Evolutionary conservation across 2,113 vertebrate genomes (phyloP).

Genomic region (Apteryx owenii): DNA sequence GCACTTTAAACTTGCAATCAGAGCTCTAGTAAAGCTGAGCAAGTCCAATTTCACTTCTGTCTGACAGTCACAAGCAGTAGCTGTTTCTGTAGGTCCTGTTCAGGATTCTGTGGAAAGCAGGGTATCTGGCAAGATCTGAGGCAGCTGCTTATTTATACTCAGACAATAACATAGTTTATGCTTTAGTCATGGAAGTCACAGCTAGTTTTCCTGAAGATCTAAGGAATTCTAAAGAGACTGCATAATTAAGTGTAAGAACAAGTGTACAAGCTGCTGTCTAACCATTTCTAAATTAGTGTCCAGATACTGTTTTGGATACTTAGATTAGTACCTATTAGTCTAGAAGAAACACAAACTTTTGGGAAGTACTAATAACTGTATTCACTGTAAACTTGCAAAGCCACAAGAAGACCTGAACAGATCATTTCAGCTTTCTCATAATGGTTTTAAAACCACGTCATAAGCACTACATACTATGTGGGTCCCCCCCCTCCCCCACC

Average conservation of each 20-base stretch:
- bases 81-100: not conserved
- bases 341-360: not conserved
- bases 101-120: not conserved
- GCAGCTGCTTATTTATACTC: accelerated
- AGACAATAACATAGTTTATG: not conserved
- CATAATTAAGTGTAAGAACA: not conserved
- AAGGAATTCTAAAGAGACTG: accelerated
- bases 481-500: too few relatives aligned
- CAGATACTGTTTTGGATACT: accelerated
- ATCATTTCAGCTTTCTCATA: too few relatives aligned
- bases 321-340: accelerated
- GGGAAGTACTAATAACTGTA: not conserved
- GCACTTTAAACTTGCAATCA: not conserved
- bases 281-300: accelerated
- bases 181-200: accelerated
- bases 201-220: accelerated
- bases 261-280: accelerated
- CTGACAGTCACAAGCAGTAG: accelerated
- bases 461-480: not conserved
- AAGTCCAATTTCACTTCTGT: not conserved
- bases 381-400: accelerated
- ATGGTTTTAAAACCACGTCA: not conserved
- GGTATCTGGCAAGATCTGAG: not conserved
- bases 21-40: not conserved
- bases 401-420: not conserved